Percentiles rank a stretch among this genome's conserved stretches.
phyloP scores from a whole-genome alignment of 2,888 invertebrate genomes.

The Pristionchus arcanus region DNA sequence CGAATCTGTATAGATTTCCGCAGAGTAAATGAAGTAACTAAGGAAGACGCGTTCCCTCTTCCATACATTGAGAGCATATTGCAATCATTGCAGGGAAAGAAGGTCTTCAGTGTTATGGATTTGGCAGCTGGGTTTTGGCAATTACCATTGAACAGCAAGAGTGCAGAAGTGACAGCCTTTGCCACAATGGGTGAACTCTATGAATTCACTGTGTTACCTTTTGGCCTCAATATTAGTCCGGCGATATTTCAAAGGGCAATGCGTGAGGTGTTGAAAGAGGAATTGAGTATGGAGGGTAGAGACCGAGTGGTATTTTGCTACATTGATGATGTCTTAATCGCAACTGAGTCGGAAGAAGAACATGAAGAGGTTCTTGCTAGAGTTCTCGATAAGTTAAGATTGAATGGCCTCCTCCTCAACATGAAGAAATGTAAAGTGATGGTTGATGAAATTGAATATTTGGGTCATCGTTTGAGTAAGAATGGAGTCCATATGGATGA shows the following conservation, averaged over 20 bases:
- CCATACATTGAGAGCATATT: too few species aligned
- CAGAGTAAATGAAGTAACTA: too few species aligned
- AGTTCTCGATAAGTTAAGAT: conserved; percentile 38
- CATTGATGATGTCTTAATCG: conserved; percentile 64
- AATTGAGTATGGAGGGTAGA: conserved; percentile 10
- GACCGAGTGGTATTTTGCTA: conserved; percentile 54
- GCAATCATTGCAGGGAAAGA: not conserved
- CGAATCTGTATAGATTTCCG: too few species aligned
- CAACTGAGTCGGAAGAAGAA: conserved; percentile 57
- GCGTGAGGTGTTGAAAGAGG: conserved; percentile 30
- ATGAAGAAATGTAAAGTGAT: conserved; percentile 53
- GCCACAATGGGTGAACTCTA: conserved; percentile 56
- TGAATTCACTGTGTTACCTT: conserved; percentile 58
- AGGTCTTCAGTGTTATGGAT: conserved; percentile 36
- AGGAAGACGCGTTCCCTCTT: too few species aligned
- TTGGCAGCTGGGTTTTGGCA: conserved; percentile 50
- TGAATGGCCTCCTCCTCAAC: conserved; percentile 35
- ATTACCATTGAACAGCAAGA: conserved; percentile 25
- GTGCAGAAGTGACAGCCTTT: conserved; percentile 60
- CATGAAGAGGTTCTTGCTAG: conserved; percentile 40
- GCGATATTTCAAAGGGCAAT: not conserved
- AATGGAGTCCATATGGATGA: conserved; percentile 51
- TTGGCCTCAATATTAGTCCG: not conserved
- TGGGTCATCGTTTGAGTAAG: conserved; percentile 50
- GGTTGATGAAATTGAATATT: too few species aligned